phyloP scores from a whole-genome alignment of 2,888 invertebrate species.

The Leucophenga maculata region DNA sequence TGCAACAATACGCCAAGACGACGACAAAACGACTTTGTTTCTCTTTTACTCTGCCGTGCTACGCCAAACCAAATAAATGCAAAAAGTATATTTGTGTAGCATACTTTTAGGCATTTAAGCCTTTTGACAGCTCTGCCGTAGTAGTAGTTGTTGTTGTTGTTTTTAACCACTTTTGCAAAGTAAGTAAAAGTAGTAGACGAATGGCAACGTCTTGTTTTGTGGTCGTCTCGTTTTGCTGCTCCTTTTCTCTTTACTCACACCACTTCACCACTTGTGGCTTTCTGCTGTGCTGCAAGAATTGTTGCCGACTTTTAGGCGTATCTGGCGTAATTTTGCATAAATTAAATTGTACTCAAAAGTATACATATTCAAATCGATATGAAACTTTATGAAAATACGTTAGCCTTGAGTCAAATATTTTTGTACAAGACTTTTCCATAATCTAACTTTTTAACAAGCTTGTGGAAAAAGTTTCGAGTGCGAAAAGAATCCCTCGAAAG shows the following conservation, averaged over 20 bases:
- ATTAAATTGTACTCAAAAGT: background rate
- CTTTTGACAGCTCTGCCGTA: constrained; percentile 13
- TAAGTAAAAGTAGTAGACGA: background rate
- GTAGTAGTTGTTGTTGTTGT: constrained; percentile 7
- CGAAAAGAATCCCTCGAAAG: background rate
- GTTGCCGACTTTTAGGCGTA: constrained; percentile 20
- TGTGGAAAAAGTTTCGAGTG: background rate
- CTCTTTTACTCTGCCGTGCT: background rate
- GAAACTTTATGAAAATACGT: constrained; percentile 4
- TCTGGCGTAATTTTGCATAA: background rate
- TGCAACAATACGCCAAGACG: constrained; percentile 4
- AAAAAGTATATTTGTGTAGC: constrained; percentile 16
- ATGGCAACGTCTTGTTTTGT: constrained; percentile 15
- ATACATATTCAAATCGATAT: background rate
- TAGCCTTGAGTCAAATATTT: constrained; percentile 13
- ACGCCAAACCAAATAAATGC: background rate
- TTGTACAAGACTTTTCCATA: constrained; percentile 23
- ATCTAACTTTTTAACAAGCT: constrained; percentile 5
- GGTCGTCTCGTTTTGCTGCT: background rate
- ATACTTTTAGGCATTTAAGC: constrained; percentile 25
- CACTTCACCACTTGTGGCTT: constrained; percentile 19
- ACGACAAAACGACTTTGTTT: constrained; percentile 7
- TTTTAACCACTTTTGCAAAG: constrained; percentile 16
- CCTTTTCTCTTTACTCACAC: background rate
- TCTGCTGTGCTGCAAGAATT: constrained; percentile 2